Conservation (phyloP, 2,113 vertebrate species). For the Scatophagus argus region DNA sequence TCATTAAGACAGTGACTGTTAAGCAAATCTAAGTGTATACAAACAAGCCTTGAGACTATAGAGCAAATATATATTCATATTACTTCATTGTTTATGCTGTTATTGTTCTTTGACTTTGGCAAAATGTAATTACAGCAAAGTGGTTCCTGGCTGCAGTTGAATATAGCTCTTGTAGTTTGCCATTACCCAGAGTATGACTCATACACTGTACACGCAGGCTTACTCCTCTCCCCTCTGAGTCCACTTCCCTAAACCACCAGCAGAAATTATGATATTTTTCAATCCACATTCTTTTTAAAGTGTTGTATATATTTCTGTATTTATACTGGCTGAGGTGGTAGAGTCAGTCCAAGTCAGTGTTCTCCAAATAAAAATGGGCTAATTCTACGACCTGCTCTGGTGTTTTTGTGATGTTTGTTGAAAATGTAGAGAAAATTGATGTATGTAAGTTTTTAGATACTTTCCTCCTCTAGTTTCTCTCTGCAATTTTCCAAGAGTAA, state of each 20-base stretch:
- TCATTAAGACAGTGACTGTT: constrained; percentile 33
- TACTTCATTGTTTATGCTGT: constrained; percentile 35
- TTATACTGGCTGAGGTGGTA: constrained; percentile 50
- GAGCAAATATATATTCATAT: constrained; percentile 19
- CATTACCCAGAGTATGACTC: constrained; percentile 19
- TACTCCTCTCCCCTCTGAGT: neutral
- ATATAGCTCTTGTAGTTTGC: constrained; percentile 20
- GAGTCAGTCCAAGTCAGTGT: constrained; percentile 24
- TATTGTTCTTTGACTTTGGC: constrained; percentile 37
- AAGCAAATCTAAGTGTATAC: constrained; percentile 25
- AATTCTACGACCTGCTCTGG: neutral
- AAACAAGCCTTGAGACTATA: constrained; percentile 61
- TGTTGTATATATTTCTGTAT: constrained; percentile 76
- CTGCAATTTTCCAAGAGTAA: constrained; percentile 8
- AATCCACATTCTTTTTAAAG: constrained; percentile 58
- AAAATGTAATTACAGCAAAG: constrained; percentile 20
- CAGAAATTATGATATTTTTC: constrained; percentile 41
- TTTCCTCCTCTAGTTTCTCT: neutral
- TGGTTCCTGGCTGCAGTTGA: constrained; percentile 21
- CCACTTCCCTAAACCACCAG: neutral
- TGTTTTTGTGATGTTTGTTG: constrained; percentile 11
- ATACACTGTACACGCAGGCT: constrained; percentile 13
- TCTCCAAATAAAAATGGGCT: constrained; percentile 55
- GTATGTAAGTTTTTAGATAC: neutral
- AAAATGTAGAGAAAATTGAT: too few relatives aligned